Base-by-base conservation (phyloP, 2,113 vertebrate genomes). In the Anarrhichthys ocellatus region DNA sequence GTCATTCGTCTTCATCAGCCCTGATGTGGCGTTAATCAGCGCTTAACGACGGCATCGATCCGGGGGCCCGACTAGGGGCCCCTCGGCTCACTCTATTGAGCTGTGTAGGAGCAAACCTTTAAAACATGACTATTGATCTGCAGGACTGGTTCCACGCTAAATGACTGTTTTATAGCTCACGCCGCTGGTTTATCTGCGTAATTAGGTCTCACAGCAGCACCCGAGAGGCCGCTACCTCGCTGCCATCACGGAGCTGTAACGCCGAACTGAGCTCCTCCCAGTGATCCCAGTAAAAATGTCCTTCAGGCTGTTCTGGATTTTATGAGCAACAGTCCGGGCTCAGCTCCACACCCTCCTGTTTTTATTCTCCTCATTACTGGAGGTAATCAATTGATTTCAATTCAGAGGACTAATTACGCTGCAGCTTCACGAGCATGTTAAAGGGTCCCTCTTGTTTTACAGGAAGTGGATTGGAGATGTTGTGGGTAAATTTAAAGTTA, bases 81-180 rank as follows among this genome's bases (percentile, higher is more conserved):
- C 40, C 32, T 32, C 20, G 36, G 44, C 32, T 75, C 65, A 32
- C 32, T 34, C 29, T n/a, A 64, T 68, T 74, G 79, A 88, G 78
- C 72, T 14, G 73, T 82, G 81, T 80, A 58, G 36, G 76, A 80
- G 59, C 58, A 75, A 83, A 73, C 48, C 36, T 76, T 79, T 63
- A 81, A 34, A 83, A 78, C 76, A 73, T 32, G 79, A 71, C 34
- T 75, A 83, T 81, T 61, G 89, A 91, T 81, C 73, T 38, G 75
- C 38, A 34, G 69, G 73, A 69, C 66, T n/a, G 73, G 56, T n/a
- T 63, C 67, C 72, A 73, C 64, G 6, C 59, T 58, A 17, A 80
- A 80, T 4, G 18, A 54, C 72, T 76, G 32, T 75, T 84, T 86
- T 52, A 75, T 5, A 24, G 36, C 20, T 46, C 69, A 9, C 1